Evolutionary conservation across 1,140 invertebrate species (phyloP), one percentile per base, ranked within the genome.

Genomic region (Eulimnadia texana): DNA sequence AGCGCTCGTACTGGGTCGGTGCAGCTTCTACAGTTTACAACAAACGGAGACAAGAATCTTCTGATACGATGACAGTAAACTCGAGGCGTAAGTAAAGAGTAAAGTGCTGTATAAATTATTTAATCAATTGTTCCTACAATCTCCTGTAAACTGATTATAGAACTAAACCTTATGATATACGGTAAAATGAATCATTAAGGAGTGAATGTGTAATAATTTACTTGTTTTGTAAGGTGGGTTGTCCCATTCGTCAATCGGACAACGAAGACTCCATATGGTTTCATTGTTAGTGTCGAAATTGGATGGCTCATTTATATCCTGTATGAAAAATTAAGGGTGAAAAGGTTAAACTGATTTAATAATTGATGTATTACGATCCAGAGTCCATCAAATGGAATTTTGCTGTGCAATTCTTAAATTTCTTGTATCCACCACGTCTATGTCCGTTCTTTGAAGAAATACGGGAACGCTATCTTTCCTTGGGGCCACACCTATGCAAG

Each of bases 231-330:
- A 63, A 1, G 62, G 62, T 2, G 62, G 62, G 13, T 63, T 57
- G 24, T 63, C 62, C 62, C 62, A 63, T 19, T 52, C 19, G 25
- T 63, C 59, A 1, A 28, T 16, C 0, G 62, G 62, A 22, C 62
- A 63, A n/a, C 52, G 19, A 16, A 63, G 49, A 50, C 59, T 60
- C 57, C 62, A 54, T 47, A 54, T 20, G 16, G 50, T 47, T 22
- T 58, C 33, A 23, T 58, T 11, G 23, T 61, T 61, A 24, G 67
- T 66, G 27, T 61, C 67, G 62, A 74, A 75, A 55, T 70, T 74
- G 3, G 72, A 69, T 16, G 73, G 73, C 59, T 75, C 74, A 62
- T 75, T 75, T 74, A 76, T 77, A 63, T 77, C 75, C 74, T 76
- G n/a, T n/a, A n/a, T n/a, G n/a, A n/a, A n/a, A n/a, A n/a, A n/a